Base-by-base conservation (phyloP, 2,797 vertebrate species). In the Spondyliosoma cantharus region DNA sequence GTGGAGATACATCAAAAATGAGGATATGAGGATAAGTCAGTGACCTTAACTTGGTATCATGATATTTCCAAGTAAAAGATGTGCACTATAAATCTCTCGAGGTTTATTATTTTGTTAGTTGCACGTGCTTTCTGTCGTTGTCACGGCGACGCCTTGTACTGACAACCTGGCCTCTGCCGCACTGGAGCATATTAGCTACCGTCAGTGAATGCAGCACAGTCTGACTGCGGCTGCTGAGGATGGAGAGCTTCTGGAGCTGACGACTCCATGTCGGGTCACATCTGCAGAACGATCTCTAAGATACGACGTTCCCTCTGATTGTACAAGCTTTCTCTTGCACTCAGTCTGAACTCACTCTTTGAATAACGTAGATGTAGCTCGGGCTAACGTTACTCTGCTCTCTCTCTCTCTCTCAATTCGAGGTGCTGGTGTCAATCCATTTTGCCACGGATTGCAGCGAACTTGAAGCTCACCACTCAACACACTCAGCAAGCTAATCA, bases 91-190 rank as follows among this genome's bases (percentile, higher is more conserved):
- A 16, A 8, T 32, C 3, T 5, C 4, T 13, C 14, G 11, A 2
- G 5, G 13, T 43, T 4, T 27, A n/a, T 24, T 19, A 43, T 54
- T 25, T 3, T 20, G 20, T 59, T 8, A 61, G 29, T 52, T 78
- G 11, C 43, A 54, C 6, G 24, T 42, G 59, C 20, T 20, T 32
- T 27, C 25, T 17, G 1, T 37, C 17, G 48, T 57, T 77, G 71
- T 84, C 70, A 77, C 60, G 22, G 63, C 60, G 73, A 57, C 63
- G 59, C 25, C 60, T 82, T 3, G 5, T 29, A 29, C 48, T 68
- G 76, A 64, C n/a, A 71, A 85, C 76, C 85, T 84, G 89, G 86
- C 87, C 87, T 90, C 79, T 84, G 92, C 83, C 32, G 89, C 90
- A 91, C 81, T 71, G 76, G 37, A 37, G 37, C 37, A 2, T 78